Evolutionary conservation across 2,113 vertebrate species (phyloP).

Genomic region (Cariama cristata): DNA sequence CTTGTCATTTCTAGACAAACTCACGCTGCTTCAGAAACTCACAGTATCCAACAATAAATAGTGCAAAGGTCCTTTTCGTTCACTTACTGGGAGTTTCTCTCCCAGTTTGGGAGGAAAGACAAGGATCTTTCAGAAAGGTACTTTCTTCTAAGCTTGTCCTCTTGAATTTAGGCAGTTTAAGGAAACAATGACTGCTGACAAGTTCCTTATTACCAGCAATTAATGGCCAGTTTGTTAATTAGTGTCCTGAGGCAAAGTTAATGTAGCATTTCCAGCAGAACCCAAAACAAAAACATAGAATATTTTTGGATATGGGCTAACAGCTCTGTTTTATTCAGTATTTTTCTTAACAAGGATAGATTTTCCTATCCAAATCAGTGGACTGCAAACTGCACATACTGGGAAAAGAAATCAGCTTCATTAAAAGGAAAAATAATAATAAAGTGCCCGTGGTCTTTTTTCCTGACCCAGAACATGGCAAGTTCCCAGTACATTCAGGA

Average conservation of each 20-base stretch:
- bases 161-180: slow-evolving; percentile 64
- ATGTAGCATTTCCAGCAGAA: slow-evolving; percentile 61
- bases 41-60: not conserved
- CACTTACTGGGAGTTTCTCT: not conserved
- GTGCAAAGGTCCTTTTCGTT: not conserved
- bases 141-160: slow-evolving; percentile 49
- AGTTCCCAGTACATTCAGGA: slow-evolving; percentile 30
- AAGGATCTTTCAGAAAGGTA: slow-evolving; percentile 42
- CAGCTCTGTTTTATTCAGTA: slow-evolving; percentile 47
- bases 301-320: slow-evolving; percentile 62
- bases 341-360: slow-evolving; percentile 61
- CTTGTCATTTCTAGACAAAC: not conserved
- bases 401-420: slow-evolving; percentile 56
- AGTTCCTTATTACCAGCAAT: slow-evolving; percentile 74
- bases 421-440: slow-evolving; percentile 61
- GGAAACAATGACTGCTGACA: slow-evolving; percentile 66
- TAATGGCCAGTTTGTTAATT: slow-evolving; percentile 77
- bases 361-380: slow-evolving; percentile 56
- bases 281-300: slow-evolving; percentile 63
- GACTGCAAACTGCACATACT: slow-evolving; percentile 42
- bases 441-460: slow-evolving; percentile 33
- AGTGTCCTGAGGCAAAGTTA: slow-evolving; percentile 74
- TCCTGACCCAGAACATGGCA: slow-evolving; percentile 56
- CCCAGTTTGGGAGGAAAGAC: not conserved
- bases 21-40: not conserved